Percentiles rank a stretch among this genome's conserved stretches.
Conservation (phyloP, 2,888 invertebrate species). For the Vannuccia rotundouncinata region DNA sequence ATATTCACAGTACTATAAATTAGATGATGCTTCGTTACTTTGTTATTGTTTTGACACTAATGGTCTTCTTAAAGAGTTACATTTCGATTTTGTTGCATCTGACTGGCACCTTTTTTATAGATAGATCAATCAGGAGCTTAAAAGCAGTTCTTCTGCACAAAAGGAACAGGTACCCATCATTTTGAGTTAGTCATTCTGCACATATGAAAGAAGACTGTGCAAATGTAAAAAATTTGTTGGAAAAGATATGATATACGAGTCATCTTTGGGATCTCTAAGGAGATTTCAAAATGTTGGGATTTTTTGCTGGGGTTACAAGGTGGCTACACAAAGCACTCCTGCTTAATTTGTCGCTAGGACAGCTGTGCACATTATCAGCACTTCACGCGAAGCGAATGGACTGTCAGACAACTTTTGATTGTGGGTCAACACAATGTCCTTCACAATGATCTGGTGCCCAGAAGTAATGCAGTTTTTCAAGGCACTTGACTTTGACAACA, state of each 20-base stretch:
- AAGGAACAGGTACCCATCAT: slow-evolving; percentile 13
- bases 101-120: slow-evolving; percentile 29
- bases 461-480: slow-evolving; percentile 30
- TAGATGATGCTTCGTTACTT: slow-evolving; percentile 6
- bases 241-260: slow-evolving; percentile 14
- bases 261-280: slow-evolving; percentile 19
- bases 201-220: slow-evolving; percentile 30
- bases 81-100: slow-evolving; percentile 16
- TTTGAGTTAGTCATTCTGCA: slow-evolving; percentile 17
- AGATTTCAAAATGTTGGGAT: slow-evolving; percentile 35
- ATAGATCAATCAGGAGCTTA: slow-evolving; percentile 28
- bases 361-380: slow-evolving; percentile 17
- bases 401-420: slow-evolving; percentile 12
- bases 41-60: slow-evolving; percentile 21
- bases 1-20: slow-evolving; percentile 20
- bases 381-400: slow-evolving; percentile 19
- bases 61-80: slow-evolving; percentile 18
- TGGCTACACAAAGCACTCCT: slow-evolving; percentile 29
- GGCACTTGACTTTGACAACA: slow-evolving; percentile 25
- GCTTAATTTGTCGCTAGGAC: slow-evolving; percentile 20
- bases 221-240: slow-evolving; percentile 28
- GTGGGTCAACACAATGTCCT: slow-evolving; percentile 18
- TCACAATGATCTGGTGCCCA: slow-evolving; percentile 26
- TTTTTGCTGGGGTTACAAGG: slow-evolving; percentile 32
- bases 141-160: slow-evolving; percentile 29